Evolutionary conservation across 2,113 vertebrate species (phyloP).

Genomic region (Acinonyx jubatus): DNA sequence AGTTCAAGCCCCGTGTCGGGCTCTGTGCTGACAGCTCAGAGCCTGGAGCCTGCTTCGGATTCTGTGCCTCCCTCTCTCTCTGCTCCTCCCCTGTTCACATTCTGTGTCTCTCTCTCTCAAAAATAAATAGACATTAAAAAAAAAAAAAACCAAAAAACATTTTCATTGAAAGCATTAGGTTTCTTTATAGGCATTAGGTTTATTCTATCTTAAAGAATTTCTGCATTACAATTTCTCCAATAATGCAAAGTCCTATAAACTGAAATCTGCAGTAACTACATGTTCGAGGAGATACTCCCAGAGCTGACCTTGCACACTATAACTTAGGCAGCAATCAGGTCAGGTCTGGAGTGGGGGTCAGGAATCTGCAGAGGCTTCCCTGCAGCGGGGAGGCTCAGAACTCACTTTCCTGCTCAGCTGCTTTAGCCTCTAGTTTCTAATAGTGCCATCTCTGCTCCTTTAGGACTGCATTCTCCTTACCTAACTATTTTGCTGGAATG

Average conservation of each 20-base stretch:
- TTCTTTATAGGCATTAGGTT: background rate
- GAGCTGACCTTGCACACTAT: too few relatives aligned
- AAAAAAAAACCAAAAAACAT: background rate
- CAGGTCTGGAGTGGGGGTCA: background rate
- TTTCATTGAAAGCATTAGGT: background rate
- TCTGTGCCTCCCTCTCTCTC: too few relatives aligned
- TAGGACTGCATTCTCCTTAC: background rate
- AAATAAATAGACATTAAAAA: too few relatives aligned
- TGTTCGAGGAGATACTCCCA: background rate
- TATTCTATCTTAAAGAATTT: background rate
- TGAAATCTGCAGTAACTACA: background rate
- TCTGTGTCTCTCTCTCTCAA: too few relatives aligned
- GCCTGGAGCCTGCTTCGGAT: too few relatives aligned
- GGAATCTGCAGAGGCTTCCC: background rate
- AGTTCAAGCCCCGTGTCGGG: too few relatives aligned
- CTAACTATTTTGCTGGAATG: background rate
- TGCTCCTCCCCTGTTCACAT: too few relatives aligned
- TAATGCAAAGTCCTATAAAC: too few relatives aligned
- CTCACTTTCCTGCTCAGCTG: background rate
- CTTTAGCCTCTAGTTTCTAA: accelerated
- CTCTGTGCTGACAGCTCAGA: too few relatives aligned
- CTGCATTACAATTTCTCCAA: background rate
- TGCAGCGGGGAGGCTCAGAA: too few relatives aligned
- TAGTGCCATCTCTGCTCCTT: accelerated
- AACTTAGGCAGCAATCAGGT: background rate